Conservation (phyloP, 2,797 vertebrate species). For the Trachops cirrhosus region DNA sequence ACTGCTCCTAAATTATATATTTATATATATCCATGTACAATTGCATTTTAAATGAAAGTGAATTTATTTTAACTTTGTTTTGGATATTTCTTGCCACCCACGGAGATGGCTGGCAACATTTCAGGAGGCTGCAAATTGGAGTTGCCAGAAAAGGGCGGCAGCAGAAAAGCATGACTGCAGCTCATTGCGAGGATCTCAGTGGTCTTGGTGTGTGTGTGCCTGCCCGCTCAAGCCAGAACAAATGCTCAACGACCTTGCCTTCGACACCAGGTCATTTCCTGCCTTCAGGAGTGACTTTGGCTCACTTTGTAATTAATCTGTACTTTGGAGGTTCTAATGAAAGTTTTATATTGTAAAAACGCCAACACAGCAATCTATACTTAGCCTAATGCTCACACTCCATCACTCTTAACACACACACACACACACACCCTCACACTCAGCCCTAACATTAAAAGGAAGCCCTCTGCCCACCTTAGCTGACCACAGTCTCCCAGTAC, state of each 20-base stretch:
- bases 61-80: constrained; percentile 51
- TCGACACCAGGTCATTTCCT: background rate
- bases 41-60: constrained; percentile 49
- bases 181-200: background rate
- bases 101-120: background rate
- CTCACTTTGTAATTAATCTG: background rate
- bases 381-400: background rate
- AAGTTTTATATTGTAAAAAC: constrained; percentile 45
- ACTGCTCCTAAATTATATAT: constrained; percentile 8
- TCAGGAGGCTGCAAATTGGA: constrained; percentile 15
- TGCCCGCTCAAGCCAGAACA: background rate
- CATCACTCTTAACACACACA: background rate
- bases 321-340: background rate
- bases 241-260: background rate
- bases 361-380: background rate
- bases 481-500: background rate
- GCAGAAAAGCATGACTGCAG: background rate
- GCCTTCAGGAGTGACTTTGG: background rate
- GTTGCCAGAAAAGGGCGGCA: background rate
- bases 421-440: background rate
- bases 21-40: background rate
- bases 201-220: background rate
- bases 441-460: background rate
- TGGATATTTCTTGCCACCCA: constrained; percentile 9
- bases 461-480: background rate